Conservation (phyloP, 2,113 vertebrate species). For the Pseudopipra pipra region DNA sequence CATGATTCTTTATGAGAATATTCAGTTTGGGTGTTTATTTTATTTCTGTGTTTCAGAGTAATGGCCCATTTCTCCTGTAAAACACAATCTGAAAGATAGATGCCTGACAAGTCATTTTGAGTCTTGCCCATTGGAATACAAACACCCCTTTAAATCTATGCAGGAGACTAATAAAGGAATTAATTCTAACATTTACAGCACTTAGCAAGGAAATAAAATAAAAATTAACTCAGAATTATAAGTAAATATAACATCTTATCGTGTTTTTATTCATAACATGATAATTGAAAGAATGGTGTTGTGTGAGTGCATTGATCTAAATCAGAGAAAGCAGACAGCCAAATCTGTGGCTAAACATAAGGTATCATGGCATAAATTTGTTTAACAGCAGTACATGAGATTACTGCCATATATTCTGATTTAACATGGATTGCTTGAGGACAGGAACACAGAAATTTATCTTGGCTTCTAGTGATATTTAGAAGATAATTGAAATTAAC, state of each 20-base stretch:
- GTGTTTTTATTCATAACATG: background rate
- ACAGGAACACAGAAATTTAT: background rate
- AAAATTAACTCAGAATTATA: background rate
- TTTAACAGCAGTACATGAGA: background rate
- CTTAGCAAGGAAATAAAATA: background rate
- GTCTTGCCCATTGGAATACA: background rate
- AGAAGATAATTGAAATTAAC: background rate
- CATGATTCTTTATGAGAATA: background rate
- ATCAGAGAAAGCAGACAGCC: background rate
- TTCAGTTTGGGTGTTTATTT: background rate
- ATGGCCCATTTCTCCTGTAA: background rate
- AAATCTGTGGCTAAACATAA: background rate
- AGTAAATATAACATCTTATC: background rate
- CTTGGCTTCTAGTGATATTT: background rate
- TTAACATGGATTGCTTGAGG: background rate
- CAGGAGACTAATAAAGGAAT: background rate
- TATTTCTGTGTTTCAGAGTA: background rate
- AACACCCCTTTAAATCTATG: background rate
- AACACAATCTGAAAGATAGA: background rate
- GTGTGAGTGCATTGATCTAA: background rate
- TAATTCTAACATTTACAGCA: background rate
- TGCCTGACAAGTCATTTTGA: background rate
- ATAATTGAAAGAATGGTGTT: background rate
- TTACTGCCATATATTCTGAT: background rate
- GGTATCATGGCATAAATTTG: background rate